Evolutionary conservation across 2,888 invertebrate species (phyloP), one percentile per base, ranked within the genome.

Genomic region (Pemphredon lugubris): DNA sequence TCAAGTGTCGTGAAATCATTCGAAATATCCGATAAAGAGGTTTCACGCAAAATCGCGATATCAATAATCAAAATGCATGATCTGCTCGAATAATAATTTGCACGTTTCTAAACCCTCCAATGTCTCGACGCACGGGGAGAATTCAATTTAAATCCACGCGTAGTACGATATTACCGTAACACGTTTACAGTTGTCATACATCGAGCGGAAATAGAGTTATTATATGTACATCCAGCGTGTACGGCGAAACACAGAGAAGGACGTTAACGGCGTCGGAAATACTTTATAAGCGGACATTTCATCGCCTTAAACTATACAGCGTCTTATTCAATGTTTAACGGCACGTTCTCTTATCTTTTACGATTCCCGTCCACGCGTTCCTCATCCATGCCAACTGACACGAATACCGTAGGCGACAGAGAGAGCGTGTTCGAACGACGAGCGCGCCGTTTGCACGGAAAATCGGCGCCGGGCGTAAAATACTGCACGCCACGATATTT

Each of bases 151-250:
- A n/a, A n/a, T n/a, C n/a, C n/a, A n/a, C n/a, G n/a, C 44, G 40
- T 39, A 21, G 30, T 23, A 9, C 14, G 7, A 21, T 9, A 45
- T 13, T 1, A n/a, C 5, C 21, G 44, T 34, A 14, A 48, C n/a
- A 23, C 14, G 18, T 40, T 48, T 21, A 48, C 18, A 23, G 20
- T 4, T 5, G n/a, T n/a, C n/a, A n/a, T n/a, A n/a, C n/a, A n/a
- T n/a, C 42, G 48, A 57, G 66, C 66, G 65, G 54, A 74, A 75
- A 75, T 73, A 70, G 73, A 61, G 71, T 75, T 67, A 74, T 76
- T 72, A 54, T 20, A 30, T 47, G 26, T 26, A 26, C 26, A 65
- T 34, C 45, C 32, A n/a, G 32, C 21, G 53, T 53, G 54, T 30
- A 60, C 53, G 45, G n/a, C 50, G n/a, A 39, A 63, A 63, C 61